Evolutionary conservation across 2,888 invertebrate genomes (phyloP), one percentile per base, ranked within the genome.

Genomic region (Acronicta psi): DNA sequence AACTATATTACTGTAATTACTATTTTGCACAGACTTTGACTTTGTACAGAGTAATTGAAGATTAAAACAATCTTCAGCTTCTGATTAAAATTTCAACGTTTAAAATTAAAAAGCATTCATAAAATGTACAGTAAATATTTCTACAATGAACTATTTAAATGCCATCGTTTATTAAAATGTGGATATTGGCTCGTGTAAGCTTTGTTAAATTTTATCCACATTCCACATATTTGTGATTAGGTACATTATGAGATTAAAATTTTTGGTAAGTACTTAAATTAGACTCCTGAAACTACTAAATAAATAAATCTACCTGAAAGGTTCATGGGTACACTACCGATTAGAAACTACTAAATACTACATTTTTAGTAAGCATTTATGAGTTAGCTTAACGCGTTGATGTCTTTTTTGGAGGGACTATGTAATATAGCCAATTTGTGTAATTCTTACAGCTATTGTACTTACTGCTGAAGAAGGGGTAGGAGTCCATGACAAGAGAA

Each of bases 401-500:
- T 79, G 84, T 85, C 85, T 85, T 84, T 82, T 82, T 60, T 44
- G 11, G 31, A 23, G 42, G 43, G 29, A 46, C 14, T 31, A 51
- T 20, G 49, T 23, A 49, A 42, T 43, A 50, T 43, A 31, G 41
- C 16, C 20, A 52, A 50, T 51, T 63, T 51, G 36, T 20, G 23
- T 20, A 59, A 51, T 56, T 61, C 37, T 55, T 50, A 47, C 18
- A 69, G 44, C 14, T 50, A 46, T 38, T 53, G 80, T 79, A 93
- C 93, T 92, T 84, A 93, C 93, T 71, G 93, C 92, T 79, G 84
- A 74, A 73, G 83, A 76, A 68, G 87, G 85, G 65, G 77, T 63
- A 46, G 84, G 84, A 73, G 77, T 81, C 85, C 81, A 82, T 72
- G 82, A 76, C 69, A 90, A 84, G 60, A 91, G 76, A 59, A 92